A percentile compares a stretch with the other conserved stretches of the same genome.
phyloP scores from a whole-genome alignment of 2,113 vertebrate genomes.

The Stercorarius parasiticus region DNA sequence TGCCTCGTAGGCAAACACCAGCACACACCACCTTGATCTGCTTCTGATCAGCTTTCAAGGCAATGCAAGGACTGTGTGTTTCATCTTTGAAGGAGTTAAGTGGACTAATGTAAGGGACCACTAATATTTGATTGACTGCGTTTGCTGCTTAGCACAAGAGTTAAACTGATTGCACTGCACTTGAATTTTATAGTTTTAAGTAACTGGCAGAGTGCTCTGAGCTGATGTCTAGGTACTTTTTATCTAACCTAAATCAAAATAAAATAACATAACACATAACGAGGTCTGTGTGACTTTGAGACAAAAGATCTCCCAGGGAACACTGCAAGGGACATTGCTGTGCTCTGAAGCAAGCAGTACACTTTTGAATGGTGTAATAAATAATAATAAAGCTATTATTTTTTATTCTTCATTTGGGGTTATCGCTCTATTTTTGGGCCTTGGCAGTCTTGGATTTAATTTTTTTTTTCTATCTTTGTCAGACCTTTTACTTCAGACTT shows the following conservation, averaged over 20 bases:
- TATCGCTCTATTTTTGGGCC: neutral
- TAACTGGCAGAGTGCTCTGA: neutral
- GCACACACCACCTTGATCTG: neutral
- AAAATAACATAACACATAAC: neutral
- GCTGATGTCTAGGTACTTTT: neutral
- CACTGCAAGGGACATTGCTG: neutral
- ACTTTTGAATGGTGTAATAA: slow-evolving; percentile 3
- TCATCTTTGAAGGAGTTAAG: neutral
- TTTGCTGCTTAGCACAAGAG: neutral
- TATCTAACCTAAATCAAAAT: slow-evolving; percentile 37
- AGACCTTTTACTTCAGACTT: neutral
- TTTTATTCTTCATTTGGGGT: slow-evolving; percentile 23
- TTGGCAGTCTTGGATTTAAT: neutral
- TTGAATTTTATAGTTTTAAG: slow-evolving; percentile 5
- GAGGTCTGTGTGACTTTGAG: neutral
- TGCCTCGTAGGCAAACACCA: neutral
- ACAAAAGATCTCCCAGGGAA: neutral
- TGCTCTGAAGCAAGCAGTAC: neutral
- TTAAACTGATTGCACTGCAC: neutral
- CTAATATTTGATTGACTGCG: neutral
- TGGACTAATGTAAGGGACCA: neutral
- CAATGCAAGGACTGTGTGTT: neutral
- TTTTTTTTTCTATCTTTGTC: neutral
- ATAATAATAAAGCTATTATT: slow-evolving; percentile 14
- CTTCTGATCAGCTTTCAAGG: neutral